phyloP scores from a whole-genome alignment of 53 echinoderm and acorn worm genomes.

The Henricia sp. region DNA sequence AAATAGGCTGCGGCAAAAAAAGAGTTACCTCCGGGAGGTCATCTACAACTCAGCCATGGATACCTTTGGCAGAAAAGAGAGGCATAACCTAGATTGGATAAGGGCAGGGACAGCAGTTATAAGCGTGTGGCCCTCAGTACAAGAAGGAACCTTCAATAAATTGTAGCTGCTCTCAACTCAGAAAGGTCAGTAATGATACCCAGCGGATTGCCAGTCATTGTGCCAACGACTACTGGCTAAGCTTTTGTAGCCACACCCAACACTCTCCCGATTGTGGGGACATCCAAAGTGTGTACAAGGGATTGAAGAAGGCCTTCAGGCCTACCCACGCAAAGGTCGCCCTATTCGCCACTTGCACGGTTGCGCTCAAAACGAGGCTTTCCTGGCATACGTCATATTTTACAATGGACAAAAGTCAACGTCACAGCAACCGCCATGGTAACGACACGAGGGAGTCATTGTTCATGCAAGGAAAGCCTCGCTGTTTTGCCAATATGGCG shows the following conservation, averaged over 20 bases:
- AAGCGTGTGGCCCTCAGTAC: slow-evolving; percentile 19
- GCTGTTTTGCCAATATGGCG: not conserved
- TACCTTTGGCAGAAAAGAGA: slow-evolving; percentile 35
- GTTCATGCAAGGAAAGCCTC: no score
- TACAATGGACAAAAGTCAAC: slow-evolving; percentile 20
- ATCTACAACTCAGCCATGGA: slow-evolving; percentile 13
- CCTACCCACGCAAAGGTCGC: slow-evolving; percentile 14
- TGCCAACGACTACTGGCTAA: slow-evolving; percentile 52
- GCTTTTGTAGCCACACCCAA: slow-evolving; percentile 39
- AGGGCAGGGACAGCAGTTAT: not conserved
- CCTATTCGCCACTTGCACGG: slow-evolving; percentile 11
- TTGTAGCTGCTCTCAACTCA: not conserved
- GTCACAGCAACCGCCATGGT: not conserved
- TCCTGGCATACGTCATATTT: slow-evolving; percentile 42
- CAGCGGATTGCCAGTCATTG: slow-evolving; percentile 37
- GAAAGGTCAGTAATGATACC: slow-evolving; percentile 12
- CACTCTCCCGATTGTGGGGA: slow-evolving; percentile 28
- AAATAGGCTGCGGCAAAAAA: not conserved
- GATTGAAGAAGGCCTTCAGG: slow-evolving; percentile 45
- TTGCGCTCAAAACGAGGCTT: slow-evolving; percentile 38
- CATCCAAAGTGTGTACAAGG: slow-evolving; percentile 31
- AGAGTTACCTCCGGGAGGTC: slow-evolving; percentile 24
- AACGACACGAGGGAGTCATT: no score
- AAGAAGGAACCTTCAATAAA: not conserved
- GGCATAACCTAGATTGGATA: slow-evolving; percentile 24